phyloP scores from a whole-genome alignment of 2,888 invertebrate species.

The Epinotia bilunana region DNA sequence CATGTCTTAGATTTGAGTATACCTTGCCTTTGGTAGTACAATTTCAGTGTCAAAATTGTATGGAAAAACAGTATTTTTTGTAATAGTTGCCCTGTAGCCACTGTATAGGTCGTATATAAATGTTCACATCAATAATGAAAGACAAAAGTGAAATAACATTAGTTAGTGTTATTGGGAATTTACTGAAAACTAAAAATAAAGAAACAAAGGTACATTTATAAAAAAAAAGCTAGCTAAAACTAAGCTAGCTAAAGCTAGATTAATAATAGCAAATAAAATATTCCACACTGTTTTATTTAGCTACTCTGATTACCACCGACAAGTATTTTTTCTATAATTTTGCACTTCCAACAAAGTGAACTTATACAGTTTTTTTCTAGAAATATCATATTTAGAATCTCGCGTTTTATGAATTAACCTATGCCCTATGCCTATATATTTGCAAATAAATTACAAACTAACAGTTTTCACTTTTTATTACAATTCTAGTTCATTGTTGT shows the following conservation, averaged over 20 bases:
- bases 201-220: too few species aligned
- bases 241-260: slow-evolving; percentile 2
- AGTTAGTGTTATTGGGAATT: slow-evolving; percentile 58
- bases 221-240: too few species aligned
- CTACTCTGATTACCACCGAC: background rate
- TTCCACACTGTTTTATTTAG: slow-evolving; percentile 9
- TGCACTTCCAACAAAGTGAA: background rate
- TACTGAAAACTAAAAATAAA: slow-evolving; percentile 35
- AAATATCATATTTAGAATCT: too few species aligned
- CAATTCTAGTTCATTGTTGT: too few species aligned
- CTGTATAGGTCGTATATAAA: slow-evolving; percentile 47
- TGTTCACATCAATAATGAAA: slow-evolving; percentile 66
- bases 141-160: slow-evolving; percentile 81
- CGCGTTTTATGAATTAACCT: too few species aligned
- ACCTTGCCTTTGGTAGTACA: slow-evolving; percentile 34
- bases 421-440: too few species aligned
- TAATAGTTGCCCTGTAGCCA: slow-evolving; percentile 38
- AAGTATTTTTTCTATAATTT: background rate
- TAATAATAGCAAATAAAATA: slow-evolving; percentile 22
- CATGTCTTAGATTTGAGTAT: slow-evolving; percentile 35
- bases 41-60: slow-evolving; percentile 42
- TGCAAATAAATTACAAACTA: too few species aligned
- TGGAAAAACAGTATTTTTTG: slow-evolving; percentile 41
- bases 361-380: too few species aligned
- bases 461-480: too few species aligned